Evolutionary conservation across 2,888 invertebrate genomes (phyloP), one percentile per base, ranked within the genome.

Genomic region (Trichacis sp.): DNA sequence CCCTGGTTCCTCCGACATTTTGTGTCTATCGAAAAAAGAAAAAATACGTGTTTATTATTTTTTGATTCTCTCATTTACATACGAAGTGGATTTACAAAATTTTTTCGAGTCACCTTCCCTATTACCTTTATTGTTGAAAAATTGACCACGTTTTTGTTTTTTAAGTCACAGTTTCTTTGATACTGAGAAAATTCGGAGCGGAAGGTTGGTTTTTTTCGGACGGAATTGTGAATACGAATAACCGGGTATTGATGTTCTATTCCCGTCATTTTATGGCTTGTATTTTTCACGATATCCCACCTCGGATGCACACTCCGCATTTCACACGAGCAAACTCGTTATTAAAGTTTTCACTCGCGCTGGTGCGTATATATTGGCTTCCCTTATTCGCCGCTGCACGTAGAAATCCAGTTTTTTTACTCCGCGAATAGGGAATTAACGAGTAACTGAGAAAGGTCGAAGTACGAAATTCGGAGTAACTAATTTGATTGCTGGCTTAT

Each of bases 391-490:
- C 33, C 54, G 45, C 46, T 3, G 40, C 40, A 36, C 53, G 59
- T 15, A 40, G 42, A 46, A 47, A 46, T 33, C 40, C 52, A 40
- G 47, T 60, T 53, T 60, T 49, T 45, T n/a, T n/a, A n/a, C 48
- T 9, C 42, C 52, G 15, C 43, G 53, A 60, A 60, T 60, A 47
- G 52, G 12, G 47, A 59, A 59, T 59, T 52, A 49, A 53, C 43
- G 52, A 43, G 47, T 60, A 60, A 53, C 53, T 48, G 53, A 48
- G 43, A 36, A 60, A 60, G 45, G 50, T 54, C 53, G 36, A 60
- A 50, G 54, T 49, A 60, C 29, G 19, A 60, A 53, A 52, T 45
- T 43, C 36, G 19, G 29, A 33, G 18, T 58, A 51, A 58, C 40
- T 58, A 52, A 52, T 52, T 51, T 52, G 36, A 52, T 47, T 58